Conservation (phyloP, 2,113 vertebrate genomes). For the Gorsachius goisagi region DNA sequence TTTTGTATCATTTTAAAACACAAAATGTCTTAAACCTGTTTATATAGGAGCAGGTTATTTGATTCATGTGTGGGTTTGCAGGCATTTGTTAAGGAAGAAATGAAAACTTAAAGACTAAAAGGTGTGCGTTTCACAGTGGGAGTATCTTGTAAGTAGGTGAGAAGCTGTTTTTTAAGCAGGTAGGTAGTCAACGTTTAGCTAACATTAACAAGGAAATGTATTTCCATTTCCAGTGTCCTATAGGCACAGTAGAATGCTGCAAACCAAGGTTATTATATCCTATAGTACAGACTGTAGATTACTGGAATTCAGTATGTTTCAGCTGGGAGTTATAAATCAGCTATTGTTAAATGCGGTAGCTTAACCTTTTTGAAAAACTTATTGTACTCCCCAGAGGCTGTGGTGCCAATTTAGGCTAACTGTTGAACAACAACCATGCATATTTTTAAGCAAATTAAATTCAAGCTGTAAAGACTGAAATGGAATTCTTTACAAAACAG, state of each 20-base stretch:
- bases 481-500: background rate
- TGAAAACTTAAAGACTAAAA: background rate
- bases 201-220: background rate
- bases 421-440: background rate
- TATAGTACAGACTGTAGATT: background rate
- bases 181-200: background rate
- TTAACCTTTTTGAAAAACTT: background rate
- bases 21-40: background rate
- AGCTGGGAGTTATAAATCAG: background rate
- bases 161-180: background rate
- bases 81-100: background rate
- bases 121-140: background rate
- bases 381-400: background rate
- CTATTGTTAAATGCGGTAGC: background rate
- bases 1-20: background rate
- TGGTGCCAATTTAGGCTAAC: background rate
- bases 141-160: background rate
- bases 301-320: background rate
- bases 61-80: background rate
- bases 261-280: background rate
- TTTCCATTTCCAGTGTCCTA: background rate
- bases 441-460: background rate
- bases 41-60: background rate
- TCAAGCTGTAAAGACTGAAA: background rate
- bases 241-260: background rate